Evolutionary conservation across 2,797 vertebrate genomes (phyloP).

Genomic region (Sebastes minor): DNA sequence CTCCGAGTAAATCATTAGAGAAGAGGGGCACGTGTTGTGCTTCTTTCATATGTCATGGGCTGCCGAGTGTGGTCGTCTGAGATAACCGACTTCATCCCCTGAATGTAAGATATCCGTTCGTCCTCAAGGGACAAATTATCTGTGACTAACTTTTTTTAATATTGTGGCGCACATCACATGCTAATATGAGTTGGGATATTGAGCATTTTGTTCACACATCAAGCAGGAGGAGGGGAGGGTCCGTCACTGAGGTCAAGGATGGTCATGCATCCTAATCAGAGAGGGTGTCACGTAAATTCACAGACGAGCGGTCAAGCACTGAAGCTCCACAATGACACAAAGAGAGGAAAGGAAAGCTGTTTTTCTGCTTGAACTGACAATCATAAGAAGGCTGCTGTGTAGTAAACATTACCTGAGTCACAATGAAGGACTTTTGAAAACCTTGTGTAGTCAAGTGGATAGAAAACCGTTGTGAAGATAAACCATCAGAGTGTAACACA

Average conservation of each 20-base stretch:
- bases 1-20: constrained; percentile 29
- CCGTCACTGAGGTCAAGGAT: constrained; percentile 6
- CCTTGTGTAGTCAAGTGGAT: background rate
- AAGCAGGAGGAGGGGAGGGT: background rate
- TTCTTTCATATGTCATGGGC: background rate
- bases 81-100: background rate
- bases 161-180: background rate
- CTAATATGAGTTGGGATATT: background rate
- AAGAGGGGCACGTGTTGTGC: background rate
- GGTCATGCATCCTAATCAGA: constrained; percentile 21
- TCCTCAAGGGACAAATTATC: background rate
- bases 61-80: background rate
- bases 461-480: background rate
- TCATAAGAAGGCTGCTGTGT: background rate
- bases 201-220: background rate
- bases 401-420: background rate
- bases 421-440: background rate
- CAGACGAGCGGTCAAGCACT: background rate
- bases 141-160: background rate
- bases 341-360: background rate
- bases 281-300: background rate
- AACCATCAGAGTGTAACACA: background rate
- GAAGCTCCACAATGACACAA: background rate
- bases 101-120: background rate
- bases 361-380: constrained; percentile 3